phyloP scores from a whole-genome alignment of 53 echinoderm and acorn worm species.

The Luidia sarsii region DNA sequence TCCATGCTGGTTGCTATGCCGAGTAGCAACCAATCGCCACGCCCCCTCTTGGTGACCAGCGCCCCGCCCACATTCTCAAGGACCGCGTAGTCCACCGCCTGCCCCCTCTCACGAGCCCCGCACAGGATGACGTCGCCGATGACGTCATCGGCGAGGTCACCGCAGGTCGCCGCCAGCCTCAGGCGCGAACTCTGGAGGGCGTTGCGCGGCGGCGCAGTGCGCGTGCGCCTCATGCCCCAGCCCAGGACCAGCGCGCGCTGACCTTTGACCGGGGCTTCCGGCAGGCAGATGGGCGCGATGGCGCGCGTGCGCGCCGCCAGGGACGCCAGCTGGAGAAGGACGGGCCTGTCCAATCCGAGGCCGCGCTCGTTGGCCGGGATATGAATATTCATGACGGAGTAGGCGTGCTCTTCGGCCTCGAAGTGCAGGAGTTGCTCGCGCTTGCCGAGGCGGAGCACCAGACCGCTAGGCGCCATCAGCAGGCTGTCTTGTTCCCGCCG shows the following conservation, averaged over 20 bases:
- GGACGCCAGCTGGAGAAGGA: conserved; percentile 29
- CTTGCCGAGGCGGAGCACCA: conserved; percentile 53
- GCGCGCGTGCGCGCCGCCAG: neutral
- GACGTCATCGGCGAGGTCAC: conserved; percentile 9
- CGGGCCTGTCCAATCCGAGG: conserved; percentile 29
- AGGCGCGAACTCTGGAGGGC: conserved; percentile 27
- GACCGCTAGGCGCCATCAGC: conserved; percentile 26
- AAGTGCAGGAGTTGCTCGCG: conserved; percentile 7
- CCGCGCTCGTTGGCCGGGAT: conserved; percentile 26
- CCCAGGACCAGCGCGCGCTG: conserved; percentile 7
- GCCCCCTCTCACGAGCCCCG: conserved; percentile 16
- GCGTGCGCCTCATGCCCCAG: conserved; percentile 13
- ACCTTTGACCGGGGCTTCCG: conserved; percentile 16
- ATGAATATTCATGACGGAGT: conserved; percentile 28
- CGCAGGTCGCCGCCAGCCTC: conserved; percentile 7
- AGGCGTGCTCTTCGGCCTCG: conserved; percentile 40
- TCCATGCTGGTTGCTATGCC: neutral
- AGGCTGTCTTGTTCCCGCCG: conserved; percentile 39
- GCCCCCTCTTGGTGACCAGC: conserved; percentile 21
- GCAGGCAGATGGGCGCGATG: conserved; percentile 34
- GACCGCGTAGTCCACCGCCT: neutral
- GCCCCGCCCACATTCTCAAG: conserved; percentile 33
- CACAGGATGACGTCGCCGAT: conserved; percentile 10
- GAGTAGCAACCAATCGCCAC: conserved; percentile 21
- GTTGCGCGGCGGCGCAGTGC: neutral